Percentiles rank a stretch among this genome's conserved stretches.
Conservation (phyloP, 2,888 invertebrate species). For the Lasioglossum morio region DNA sequence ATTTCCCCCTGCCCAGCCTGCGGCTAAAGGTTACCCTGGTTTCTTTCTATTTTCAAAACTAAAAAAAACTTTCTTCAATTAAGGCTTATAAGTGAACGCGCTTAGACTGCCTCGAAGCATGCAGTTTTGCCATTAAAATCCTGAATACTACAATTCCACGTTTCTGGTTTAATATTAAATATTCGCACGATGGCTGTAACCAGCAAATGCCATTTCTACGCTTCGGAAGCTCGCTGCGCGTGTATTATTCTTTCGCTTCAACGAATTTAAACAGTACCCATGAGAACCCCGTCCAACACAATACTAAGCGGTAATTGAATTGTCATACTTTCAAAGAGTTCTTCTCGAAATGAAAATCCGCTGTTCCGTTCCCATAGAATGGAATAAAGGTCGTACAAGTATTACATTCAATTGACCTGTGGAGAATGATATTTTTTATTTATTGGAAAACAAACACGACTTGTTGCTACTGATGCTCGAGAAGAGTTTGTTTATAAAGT, state of each 20-base stretch:
- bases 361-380: not conserved
- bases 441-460: too few relatives aligned
- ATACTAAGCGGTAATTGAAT: slow-evolving; percentile 34
- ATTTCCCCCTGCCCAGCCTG: slow-evolving; percentile 6
- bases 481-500: too few relatives aligned
- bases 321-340: not conserved
- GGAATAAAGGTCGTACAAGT: not conserved
- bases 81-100: not conserved
- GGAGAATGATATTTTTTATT: not conserved
- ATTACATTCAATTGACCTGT: not conserved
- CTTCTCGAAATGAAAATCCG: not conserved
- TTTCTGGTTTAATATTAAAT: slow-evolving; percentile 7
- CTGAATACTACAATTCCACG: slow-evolving; percentile 1
- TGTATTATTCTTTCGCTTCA: slow-evolving; percentile 26
- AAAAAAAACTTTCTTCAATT: slow-evolving; percentile 2
- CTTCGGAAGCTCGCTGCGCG: slow-evolving; percentile 10
- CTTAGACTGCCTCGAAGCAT: not conserved
- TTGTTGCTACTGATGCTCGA: too few relatives aligned
- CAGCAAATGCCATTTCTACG: slow-evolving; percentile 30
- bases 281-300: not conserved
- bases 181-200: slow-evolving; percentile 4
- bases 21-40: slow-evolving; percentile 49
- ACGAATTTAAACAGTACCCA: slow-evolving; percentile 14
- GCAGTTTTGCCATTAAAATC: not conserved
- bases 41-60: slow-evolving; percentile 50